Evolutionary conservation across 2,113 vertebrate species (phyloP).

Genomic region (Thalassarche chlororhynchos): DNA sequence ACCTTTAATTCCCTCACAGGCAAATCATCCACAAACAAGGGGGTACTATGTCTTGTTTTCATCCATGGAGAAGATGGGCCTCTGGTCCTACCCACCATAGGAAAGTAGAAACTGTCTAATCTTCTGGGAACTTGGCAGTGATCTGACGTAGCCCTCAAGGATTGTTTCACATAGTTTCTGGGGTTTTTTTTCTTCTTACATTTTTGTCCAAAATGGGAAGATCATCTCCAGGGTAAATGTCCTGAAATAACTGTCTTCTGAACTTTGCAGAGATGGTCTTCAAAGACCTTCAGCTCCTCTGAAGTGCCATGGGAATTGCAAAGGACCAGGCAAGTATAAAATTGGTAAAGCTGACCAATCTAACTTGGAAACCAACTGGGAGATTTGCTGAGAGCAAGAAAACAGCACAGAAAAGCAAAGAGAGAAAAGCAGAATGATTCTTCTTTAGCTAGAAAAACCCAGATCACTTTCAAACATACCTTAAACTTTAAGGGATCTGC

Average conservation of each 20-base stretch:
- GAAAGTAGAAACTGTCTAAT: not conserved
- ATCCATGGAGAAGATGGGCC: not conserved
- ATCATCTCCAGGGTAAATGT: not conserved
- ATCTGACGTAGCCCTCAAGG: not conserved
- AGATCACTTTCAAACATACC: not conserved
- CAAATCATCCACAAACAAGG: accelerated
- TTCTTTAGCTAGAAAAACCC: not conserved
- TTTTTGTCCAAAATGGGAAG: not conserved
- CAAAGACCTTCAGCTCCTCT: not conserved
- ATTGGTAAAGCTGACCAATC: not conserved
- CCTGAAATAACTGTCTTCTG: not conserved
- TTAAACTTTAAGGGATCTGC: not conserved
- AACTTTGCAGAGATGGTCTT: not conserved
- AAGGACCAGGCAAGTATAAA: not conserved
- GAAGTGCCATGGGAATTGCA: not conserved
- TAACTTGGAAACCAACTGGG: not conserved
- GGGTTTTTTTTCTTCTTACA: not conserved
- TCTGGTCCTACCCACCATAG: not conserved
- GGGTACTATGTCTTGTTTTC: not conserved
- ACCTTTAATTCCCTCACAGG: not conserved
- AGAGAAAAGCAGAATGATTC: not conserved
- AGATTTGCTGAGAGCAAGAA: not conserved
- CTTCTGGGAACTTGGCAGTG: not conserved
- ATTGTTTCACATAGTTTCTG: not conserved
- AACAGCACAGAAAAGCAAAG: not conserved